These are phyloP conservation scores for Vultur gryphus DNA, from an alignment of 2,797 vertebrate species.

Conservation along the genomic window DNA sequence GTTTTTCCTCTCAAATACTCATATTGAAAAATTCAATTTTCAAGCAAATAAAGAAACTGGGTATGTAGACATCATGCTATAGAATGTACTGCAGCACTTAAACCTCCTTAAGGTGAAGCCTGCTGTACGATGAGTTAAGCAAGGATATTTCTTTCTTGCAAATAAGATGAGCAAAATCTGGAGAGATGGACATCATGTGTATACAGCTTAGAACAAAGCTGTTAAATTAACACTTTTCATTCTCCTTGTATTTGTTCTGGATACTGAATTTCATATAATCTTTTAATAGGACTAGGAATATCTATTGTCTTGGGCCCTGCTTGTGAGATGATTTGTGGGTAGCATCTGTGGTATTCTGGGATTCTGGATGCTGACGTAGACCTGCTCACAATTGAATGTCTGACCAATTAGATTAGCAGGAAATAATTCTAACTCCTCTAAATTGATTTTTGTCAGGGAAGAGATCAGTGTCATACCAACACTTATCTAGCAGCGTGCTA, in stretches of 20 bases:
- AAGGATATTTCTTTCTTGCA: background rate
- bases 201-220: background rate
- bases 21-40: background rate
- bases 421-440: background rate
- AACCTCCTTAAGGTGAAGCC: background rate
- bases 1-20: background rate
- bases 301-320: background rate
- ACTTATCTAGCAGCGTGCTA: constrained; percentile 76
- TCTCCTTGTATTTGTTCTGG: background rate
- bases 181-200: background rate
- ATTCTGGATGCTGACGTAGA: background rate
- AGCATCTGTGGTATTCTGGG: background rate
- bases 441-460: constrained; percentile 73
- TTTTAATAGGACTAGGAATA: background rate
- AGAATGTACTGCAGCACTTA: background rate
- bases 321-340: background rate
- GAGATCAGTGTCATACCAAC: constrained; percentile 84
- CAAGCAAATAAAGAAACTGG: background rate
- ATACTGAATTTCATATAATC: background rate
- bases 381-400: background rate
- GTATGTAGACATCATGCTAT: background rate
- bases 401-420: background rate
- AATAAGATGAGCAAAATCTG: background rate
- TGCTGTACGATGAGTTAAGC: background rate
- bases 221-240: background rate